Evolutionary conservation across 2,888 invertebrate genomes (phyloP), one percentile per base, ranked within the genome.

Genomic region (Andrena minutula): DNA sequence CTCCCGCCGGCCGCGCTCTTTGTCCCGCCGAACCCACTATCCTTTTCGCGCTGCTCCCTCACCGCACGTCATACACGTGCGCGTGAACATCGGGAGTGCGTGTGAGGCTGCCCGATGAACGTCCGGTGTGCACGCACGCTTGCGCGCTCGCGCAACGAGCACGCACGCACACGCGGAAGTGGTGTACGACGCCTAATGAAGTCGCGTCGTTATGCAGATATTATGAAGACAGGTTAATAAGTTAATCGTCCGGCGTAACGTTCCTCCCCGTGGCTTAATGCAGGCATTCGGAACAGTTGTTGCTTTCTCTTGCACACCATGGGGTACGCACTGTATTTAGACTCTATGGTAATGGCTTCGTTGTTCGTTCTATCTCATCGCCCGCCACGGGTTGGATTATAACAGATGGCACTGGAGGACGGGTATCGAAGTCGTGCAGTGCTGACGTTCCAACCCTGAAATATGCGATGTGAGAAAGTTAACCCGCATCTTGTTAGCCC

Each of bases 201-300:
- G 88, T 90, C 81, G 83, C 86, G 80, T 86, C 90, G 88, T 90
- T 90, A 89, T 83, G 85, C 83, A 84, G 85, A 90, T 86, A 88
- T 90, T 90, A 90, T 78, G 84, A 83, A 84, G 89, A 89, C 88
- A 87, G 87, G 88, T 89, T 90, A 90, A 90, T 90, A 85, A 87
- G 89, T 88, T 90, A 89, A 90, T 89, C 85, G 82, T 81, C 72
- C 64, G 71, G 28, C 56, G 84, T 73, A 77, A 68, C 70, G 70
- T 71, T 80, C 80, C 64, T 73, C 72, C 69, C 64, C 51, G 73
- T 60, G 72, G 61, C 72, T 81, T 88, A 87, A 89, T 79, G 83
- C 88, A 73, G 70, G 70, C 73, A 63, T 84, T 79, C 71, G 56
- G 71, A 78, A 82, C 64, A 60, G 75, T 53, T 28, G 72, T 49